Percentiles rank a stretch among this genome's conserved stretches.
Conservation (phyloP, 2,888 invertebrate species). For the Metalampra italica region DNA sequence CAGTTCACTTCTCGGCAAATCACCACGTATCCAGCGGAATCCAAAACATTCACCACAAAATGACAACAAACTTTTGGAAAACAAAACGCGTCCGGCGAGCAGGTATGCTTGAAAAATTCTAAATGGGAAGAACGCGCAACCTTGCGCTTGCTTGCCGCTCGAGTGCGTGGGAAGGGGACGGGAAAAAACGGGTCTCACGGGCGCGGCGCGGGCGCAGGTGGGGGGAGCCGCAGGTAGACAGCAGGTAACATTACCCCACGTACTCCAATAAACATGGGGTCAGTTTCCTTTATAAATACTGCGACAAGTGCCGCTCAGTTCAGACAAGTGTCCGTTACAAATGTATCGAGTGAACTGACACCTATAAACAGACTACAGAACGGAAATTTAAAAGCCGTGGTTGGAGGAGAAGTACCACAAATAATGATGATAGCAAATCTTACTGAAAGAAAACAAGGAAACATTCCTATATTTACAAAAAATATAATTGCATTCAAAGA, state of each 20-base stretch:
- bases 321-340: too few species aligned
- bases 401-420: too few species aligned
- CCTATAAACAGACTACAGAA: too few species aligned
- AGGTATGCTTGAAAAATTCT: conserved; percentile 55
- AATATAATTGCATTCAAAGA: too few species aligned
- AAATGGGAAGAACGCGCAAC: conserved; percentile 40
- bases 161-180: conserved; percentile 41
- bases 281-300: conserved; percentile 8
- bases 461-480: too few species aligned
- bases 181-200: conserved; percentile 26
- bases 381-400: too few species aligned
- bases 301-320: background rate
- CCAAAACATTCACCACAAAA: conserved; percentile 20
- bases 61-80: conserved; percentile 11
- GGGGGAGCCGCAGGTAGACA: conserved; percentile 35
- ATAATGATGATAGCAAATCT: too few species aligned
- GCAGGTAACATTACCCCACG: conserved; percentile 20
- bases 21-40: conserved; percentile 18
- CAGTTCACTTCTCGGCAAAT: conserved; percentile 16
- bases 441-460: too few species aligned
- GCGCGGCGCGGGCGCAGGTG: conserved; percentile 23
- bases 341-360: too few species aligned
- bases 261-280: conserved; percentile 20
- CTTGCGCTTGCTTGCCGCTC: conserved; percentile 21
- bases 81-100: conserved; percentile 36